Percentiles rank a stretch among this genome's conserved stretches.
phyloP scores from a whole-genome alignment of 2,113 vertebrate genomes.

The Heterocephalus glaber region DNA sequence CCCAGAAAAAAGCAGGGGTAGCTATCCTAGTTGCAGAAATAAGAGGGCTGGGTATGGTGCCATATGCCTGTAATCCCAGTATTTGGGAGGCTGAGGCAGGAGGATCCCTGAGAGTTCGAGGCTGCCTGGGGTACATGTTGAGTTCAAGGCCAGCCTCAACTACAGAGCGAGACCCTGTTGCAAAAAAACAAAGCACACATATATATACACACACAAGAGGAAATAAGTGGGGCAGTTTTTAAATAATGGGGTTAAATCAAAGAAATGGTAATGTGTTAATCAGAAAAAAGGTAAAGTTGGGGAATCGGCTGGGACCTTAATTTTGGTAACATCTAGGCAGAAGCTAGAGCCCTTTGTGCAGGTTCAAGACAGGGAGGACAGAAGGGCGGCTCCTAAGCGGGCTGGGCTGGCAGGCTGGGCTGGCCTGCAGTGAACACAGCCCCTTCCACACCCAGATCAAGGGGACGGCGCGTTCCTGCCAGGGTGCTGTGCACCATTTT shows the following conservation, averaged over 20 bases:
- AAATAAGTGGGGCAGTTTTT: neutral
- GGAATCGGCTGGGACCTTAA: neutral
- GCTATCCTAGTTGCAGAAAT: neutral
- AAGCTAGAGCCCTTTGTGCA: neutral
- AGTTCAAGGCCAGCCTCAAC: neutral
- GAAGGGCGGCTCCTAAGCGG: neutral
- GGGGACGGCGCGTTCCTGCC: neutral
- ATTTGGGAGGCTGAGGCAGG: neutral
- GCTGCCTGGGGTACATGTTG: neutral
- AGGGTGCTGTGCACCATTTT: neutral
- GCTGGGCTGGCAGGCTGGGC: no score
- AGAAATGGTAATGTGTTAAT: neutral
- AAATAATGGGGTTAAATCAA: neutral
- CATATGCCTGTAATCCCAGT: neutral
- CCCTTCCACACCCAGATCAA: accelerated
- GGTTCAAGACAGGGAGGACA: neutral
- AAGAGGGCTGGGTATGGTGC: neutral
- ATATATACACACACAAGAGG: neutral
- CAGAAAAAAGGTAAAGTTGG: neutral
- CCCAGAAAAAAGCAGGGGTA: no score
- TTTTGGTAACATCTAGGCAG: neutral
- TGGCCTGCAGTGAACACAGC: accelerated
- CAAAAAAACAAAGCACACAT: neutral
- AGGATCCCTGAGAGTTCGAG: neutral
- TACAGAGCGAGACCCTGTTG: neutral